These are phyloP conservation scores for Thomomys bottae DNA, from an alignment of 2,113 vertebrate species.

Conservation along the genomic window DNA sequence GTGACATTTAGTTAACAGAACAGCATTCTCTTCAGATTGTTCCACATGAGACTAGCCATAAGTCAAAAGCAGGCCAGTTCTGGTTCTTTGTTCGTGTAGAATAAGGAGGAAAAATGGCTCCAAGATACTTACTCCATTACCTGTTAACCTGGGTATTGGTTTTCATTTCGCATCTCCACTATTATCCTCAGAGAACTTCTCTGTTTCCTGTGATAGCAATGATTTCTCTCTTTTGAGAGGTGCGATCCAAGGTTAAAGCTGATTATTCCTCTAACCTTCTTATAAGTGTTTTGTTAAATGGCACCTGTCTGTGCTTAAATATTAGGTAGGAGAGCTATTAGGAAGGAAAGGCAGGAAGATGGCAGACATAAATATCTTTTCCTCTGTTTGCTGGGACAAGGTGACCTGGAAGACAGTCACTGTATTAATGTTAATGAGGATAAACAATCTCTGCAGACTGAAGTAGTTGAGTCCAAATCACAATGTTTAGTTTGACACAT, in stretches of 20 bases:
- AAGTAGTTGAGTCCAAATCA: not conserved
- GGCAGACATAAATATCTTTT: constrained; percentile 65
- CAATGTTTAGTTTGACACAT: not conserved
- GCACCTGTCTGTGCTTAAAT: constrained; percentile 65
- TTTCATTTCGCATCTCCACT: constrained; percentile 22
- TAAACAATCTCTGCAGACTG: constrained; percentile 34
- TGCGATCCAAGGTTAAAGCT: constrained; percentile 65
- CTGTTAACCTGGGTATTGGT: not conserved
- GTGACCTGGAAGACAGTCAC: constrained; percentile 65
- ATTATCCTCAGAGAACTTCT: not conserved
- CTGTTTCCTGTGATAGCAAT: constrained; percentile 33
- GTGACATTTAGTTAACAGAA: constrained; percentile 42
- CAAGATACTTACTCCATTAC: not conserved
- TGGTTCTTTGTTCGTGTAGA: not conserved
- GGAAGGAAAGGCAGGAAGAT: constrained; percentile 51
- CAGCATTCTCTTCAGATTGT: not conserved
- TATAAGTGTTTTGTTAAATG: constrained; percentile 58
- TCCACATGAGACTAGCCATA: not conserved
- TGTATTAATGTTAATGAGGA: constrained; percentile 60
- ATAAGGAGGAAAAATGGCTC: not conserved
- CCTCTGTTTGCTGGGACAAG: constrained; percentile 47
- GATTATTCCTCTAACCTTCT: constrained; percentile 37
- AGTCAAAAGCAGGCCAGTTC: not conserved
- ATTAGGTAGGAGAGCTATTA: constrained; percentile 59
- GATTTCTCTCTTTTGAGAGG: constrained; percentile 38